Conservation (phyloP, 2,888 invertebrate species). For the Eilema sororculum region DNA sequence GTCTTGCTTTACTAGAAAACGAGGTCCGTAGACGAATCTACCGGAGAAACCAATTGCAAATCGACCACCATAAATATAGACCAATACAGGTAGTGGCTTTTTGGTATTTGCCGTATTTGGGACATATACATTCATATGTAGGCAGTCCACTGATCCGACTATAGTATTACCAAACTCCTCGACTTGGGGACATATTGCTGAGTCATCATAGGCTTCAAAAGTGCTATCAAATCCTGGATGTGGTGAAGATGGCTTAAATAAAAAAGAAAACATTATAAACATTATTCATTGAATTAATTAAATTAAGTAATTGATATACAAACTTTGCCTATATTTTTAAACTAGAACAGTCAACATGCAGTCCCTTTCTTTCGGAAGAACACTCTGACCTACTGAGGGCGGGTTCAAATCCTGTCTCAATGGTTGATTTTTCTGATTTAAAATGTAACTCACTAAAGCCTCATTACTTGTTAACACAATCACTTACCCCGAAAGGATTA, state of each 20-base stretch:
- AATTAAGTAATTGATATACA: background rate
- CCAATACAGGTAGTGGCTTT: slow-evolving; percentile 63
- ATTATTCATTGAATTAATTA: background rate
- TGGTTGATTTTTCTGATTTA: too few species aligned
- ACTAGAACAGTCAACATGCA: background rate
- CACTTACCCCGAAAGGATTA: slow-evolving; percentile 72
- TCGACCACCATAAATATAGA: slow-evolving; percentile 68
- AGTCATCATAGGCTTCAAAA: slow-evolving; percentile 68
- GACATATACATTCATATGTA: slow-evolving; percentile 66
- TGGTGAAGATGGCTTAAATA: slow-evolving; percentile 61
- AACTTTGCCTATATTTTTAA: background rate
- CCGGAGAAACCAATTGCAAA: slow-evolving; percentile 59
- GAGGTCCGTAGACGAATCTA: slow-evolving; percentile 59
- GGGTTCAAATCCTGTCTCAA: too few species aligned
- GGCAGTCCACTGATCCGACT: slow-evolving; percentile 63
- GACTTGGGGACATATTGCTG: slow-evolving; percentile 66
- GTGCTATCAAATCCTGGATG: slow-evolving; percentile 57
- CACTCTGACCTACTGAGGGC: too few species aligned
- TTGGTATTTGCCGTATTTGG: slow-evolving; percentile 59
- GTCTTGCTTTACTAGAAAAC: slow-evolving; percentile 63
- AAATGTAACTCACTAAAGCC: too few species aligned
- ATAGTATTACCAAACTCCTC: slow-evolving; percentile 53
- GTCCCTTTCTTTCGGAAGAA: background rate
- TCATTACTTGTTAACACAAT: background rate
- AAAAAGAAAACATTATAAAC: background rate